Evolutionary conservation across 2,113 vertebrate species (phyloP).

Genomic region (Cavia aperea): DNA sequence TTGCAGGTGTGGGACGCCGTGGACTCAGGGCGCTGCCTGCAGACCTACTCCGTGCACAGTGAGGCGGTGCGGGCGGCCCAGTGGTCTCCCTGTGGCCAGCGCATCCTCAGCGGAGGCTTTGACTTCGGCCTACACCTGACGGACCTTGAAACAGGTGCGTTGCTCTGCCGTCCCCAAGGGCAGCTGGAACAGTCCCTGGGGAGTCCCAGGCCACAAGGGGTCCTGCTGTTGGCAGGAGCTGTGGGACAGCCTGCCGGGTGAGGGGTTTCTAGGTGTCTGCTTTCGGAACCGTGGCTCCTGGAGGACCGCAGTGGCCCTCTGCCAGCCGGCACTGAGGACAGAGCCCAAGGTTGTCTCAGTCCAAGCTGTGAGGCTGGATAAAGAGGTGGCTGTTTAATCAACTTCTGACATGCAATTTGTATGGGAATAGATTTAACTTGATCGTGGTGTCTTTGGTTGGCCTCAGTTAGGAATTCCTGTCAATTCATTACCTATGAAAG

Average conservation of each 20-base stretch:
- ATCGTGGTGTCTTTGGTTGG: slow-evolving; percentile 41
- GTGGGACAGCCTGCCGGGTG: fast-evolving
- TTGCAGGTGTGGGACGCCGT: slow-evolving; percentile 91
- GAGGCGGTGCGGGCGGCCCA: slow-evolving; percentile 86
- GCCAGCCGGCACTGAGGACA: not conserved
- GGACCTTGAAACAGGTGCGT: slow-evolving; percentile 90
- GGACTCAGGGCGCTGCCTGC: slow-evolving; percentile 85
- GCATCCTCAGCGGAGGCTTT: slow-evolving; percentile 90
- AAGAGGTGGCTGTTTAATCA: slow-evolving; percentile 60
- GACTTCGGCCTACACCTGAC: slow-evolving; percentile 86
- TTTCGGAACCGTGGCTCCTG: not conserved
- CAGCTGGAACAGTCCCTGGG: not conserved
- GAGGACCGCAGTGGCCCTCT: not conserved
- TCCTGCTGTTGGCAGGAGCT: not conserved
- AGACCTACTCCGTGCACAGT: slow-evolving; percentile 81
- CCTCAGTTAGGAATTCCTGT: slow-evolving; percentile 37
- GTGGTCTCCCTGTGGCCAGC: slow-evolving; percentile 88
- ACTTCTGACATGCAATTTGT: slow-evolving; percentile 53
- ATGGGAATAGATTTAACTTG: slow-evolving; percentile 33
- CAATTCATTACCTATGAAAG: not conserved
- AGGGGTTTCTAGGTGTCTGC: not conserved
- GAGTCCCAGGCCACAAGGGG: not conserved
- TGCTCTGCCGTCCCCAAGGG: fast-evolving
- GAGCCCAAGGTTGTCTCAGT: slow-evolving; percentile 35
- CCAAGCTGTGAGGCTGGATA: slow-evolving; percentile 10